A percentile compares a stretch with the other conserved stretches of the same genome.
These are phyloP conservation scores for Neomonachus schauinslandi DNA, from an alignment of 2,113 vertebrate genomes.

Conservation along the genomic window DNA sequence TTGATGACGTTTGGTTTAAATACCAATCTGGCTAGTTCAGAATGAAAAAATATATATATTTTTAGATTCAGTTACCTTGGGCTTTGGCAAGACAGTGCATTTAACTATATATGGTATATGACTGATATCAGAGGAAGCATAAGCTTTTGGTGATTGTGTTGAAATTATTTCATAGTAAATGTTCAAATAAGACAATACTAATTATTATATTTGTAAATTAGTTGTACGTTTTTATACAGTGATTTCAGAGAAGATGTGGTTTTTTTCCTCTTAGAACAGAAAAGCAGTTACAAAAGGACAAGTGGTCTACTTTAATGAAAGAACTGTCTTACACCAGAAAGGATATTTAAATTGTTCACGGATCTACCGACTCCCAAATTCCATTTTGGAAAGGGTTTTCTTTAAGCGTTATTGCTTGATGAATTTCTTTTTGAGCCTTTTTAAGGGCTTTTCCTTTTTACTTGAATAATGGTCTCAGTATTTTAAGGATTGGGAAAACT, in stretches of 20 bases:
- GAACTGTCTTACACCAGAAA: not conserved
- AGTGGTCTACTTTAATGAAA: slow-evolving; percentile 42
- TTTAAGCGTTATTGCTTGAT: slow-evolving; percentile 34
- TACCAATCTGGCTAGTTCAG: slow-evolving; percentile 67
- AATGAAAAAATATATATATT: slow-evolving; percentile 51
- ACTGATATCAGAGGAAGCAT: not conserved
- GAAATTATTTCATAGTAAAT: slow-evolving; percentile 66
- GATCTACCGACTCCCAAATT: slow-evolving; percentile 1
- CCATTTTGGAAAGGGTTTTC: slow-evolving; percentile 57
- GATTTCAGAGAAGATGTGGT: not conserved
- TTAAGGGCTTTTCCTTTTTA: slow-evolving; percentile 62
- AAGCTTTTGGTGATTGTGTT: slow-evolving; percentile 38
- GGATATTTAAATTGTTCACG: slow-evolving; percentile 60
- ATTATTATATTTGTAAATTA: slow-evolving; percentile 20
- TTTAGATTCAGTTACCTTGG: slow-evolving; percentile 10
- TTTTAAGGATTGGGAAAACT: slow-evolving; percentile 67
- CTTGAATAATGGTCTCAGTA: slow-evolving; percentile 67
- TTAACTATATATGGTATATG: slow-evolving; percentile 53
- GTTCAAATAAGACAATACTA: slow-evolving; percentile 59
- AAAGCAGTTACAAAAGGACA: not conserved
- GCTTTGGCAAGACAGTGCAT: slow-evolving; percentile 49
- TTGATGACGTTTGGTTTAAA: slow-evolving; percentile 68
- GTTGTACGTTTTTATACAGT: slow-evolving; percentile 41
- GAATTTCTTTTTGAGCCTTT: slow-evolving; percentile 55
- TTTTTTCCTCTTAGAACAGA: not conserved